A percentile compares a stretch with the other conserved stretches of the same genome.
Evolutionary conservation across 2,113 vertebrate species (phyloP).

Genomic region (Thamnophis sirtalis): DNA sequence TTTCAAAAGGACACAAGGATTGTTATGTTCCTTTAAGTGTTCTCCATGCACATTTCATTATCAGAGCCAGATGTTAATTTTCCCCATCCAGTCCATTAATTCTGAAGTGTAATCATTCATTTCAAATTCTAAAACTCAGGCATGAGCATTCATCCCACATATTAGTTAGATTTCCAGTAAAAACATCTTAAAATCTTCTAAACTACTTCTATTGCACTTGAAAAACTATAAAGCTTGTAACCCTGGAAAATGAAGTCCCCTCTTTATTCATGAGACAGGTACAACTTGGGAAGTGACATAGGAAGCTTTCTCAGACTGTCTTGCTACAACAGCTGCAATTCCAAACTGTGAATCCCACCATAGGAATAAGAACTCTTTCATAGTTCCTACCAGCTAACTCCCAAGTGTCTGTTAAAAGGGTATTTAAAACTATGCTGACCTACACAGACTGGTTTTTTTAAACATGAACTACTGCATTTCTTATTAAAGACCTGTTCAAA

Average conservation of each 20-base stretch:
- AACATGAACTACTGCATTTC: neutral
- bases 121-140: conserved; percentile 39
- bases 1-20: neutral
- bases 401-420: conserved; percentile 36
- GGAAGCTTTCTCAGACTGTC: neutral
- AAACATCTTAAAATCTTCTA: conserved; percentile 45
- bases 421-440: neutral
- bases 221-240: conserved; percentile 38
- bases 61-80: conserved; percentile 35
- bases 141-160: conserved; percentile 35
- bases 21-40: neutral
- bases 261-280: conserved; percentile 1
- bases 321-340: neutral
- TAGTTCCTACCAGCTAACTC: conserved; percentile 29
- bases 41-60: conserved; percentile 7
- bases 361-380: conserved; percentile 13
- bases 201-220: conserved; percentile 41
- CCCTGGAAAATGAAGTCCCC: conserved; percentile 8
- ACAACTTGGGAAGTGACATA: neutral
- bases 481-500: neutral
- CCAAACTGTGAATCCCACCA: conserved; percentile 39
- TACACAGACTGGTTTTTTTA: neutral
- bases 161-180: conserved; percentile 41
- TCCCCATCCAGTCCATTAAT: conserved; percentile 6
- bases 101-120: conserved; percentile 16